Base-by-base conservation (phyloP, 2,113 vertebrate genomes). In the Lethenteron camtschaticum region DNA sequence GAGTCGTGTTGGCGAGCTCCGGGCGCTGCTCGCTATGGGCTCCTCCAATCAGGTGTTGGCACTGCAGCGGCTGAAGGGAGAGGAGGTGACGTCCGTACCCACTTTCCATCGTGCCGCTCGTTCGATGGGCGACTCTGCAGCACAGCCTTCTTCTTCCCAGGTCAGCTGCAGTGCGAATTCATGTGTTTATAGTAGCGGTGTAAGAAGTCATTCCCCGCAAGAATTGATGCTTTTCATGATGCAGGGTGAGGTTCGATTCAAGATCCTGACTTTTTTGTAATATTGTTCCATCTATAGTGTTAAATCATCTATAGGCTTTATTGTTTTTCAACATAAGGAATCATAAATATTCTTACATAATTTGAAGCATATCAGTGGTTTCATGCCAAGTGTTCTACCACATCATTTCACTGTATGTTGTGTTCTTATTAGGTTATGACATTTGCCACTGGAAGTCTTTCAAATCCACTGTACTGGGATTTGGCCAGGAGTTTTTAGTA, bases 1-100 rank as follows among this genome's bases (percentile, higher is more conserved):
- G 59, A 78, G 70, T 59, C 81, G 77, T 4, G 81, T 79, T 1
- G 94, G 94, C 56, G 83, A 76, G 72, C 85, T 99, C 24, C 79
- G 83, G 69, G 89, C 95, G 12, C 57, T 86, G 71, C 74, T 99
- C 75, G 90, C 90, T 0, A 88, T 99, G 85, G 94, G 94, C 1
- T 84, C 76, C 10, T 84, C 85, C 1, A 80, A 84, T 56, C 94
- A 99, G 71, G 82, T 96, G 3, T 71, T 76, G 68, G 77, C 85
- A 3, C 75, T 99, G 11, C 91, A 95, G 63, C 84, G 81, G 57
- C 76, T 84, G 1, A 86, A 83, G 72, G 79, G 76, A 24, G 84
- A 82, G n/a, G 84, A 85, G 41, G 79, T 76, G 59, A 14, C 9
- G 12, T 70, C 66, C 0, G 73, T 75, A 11, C 70, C 78, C 1